phyloP scores from a whole-genome alignment of 2,113 vertebrate species.

The Gambusia affinis region DNA sequence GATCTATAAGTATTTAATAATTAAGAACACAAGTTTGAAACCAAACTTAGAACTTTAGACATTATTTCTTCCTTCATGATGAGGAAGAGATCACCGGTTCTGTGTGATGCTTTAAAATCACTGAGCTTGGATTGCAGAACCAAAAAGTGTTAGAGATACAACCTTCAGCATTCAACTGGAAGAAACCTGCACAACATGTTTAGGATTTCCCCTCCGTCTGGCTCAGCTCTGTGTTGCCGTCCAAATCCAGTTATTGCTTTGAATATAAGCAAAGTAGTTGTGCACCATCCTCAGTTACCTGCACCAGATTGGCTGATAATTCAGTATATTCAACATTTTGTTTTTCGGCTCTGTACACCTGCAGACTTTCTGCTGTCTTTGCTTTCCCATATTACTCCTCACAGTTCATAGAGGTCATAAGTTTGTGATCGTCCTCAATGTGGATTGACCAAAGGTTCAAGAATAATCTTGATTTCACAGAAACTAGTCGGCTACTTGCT shows the following conservation, averaged over 20 bases:
- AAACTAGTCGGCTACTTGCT: not conserved
- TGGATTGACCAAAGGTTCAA: no score
- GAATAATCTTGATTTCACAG: not conserved
- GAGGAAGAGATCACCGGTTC: not conserved
- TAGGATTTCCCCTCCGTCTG: not conserved
- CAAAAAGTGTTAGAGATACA: not conserved
- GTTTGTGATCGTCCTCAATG: not conserved
- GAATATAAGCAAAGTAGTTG: not conserved
- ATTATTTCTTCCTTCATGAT: not conserved
- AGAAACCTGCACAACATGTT: not conserved
- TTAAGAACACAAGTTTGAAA: not conserved
- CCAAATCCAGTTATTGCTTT: no score
- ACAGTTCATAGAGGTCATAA: not conserved
- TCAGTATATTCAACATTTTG: not conserved
- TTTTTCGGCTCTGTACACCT: not conserved
- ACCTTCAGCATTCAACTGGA: not conserved
- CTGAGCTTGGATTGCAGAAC: not conserved
- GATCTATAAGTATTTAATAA: no score
- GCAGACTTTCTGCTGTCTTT: no score
- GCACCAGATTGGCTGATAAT: not conserved
- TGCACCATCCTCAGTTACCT: not conserved
- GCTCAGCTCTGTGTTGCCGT: not conserved
- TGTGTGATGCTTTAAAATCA: no score
- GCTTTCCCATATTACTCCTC: not conserved
- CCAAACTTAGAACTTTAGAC: not conserved